These are phyloP conservation scores for Oryctolagus cuniculus DNA, from an alignment of 2,113 vertebrate genomes.

Conservation along the genomic window DNA sequence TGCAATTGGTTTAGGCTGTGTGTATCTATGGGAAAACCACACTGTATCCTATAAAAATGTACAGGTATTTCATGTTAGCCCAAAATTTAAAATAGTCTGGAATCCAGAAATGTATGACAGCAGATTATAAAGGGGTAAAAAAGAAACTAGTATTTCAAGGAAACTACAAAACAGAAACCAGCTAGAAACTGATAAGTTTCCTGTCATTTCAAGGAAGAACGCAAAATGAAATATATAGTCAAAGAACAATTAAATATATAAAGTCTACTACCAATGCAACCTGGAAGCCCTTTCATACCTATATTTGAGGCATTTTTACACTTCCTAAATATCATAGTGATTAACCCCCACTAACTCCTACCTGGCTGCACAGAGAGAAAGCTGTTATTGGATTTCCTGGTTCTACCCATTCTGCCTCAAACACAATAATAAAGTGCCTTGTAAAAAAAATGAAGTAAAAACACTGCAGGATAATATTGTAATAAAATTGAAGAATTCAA, in stretches of 20 bases:
- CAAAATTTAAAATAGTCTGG: not conserved
- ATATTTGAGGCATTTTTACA: not conserved
- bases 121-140: not conserved
- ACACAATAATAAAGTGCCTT: not conserved
- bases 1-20: too few species aligned
- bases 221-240: not conserved
- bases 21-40: too few species aligned
- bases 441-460: constrained; percentile 6
- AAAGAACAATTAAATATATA: not conserved
- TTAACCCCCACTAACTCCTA: not conserved
- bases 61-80: too few species aligned
- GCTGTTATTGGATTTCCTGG: not conserved
- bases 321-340: not conserved
- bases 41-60: too few species aligned
- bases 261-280: not conserved
- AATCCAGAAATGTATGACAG: not conserved
- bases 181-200: not conserved
- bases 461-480: not conserved
- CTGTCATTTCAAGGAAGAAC: not conserved
- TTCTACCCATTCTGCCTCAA: not conserved
- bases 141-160: not conserved
- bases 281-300: not conserved
- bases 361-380: not conserved
- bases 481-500: not conserved
- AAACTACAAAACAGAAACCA: constrained; percentile 13